Percentiles rank a stretch among this genome's conserved stretches.
Evolutionary conservation across 2,888 invertebrate species (phyloP).

Genomic region (Sminthurinus aureus): DNA sequence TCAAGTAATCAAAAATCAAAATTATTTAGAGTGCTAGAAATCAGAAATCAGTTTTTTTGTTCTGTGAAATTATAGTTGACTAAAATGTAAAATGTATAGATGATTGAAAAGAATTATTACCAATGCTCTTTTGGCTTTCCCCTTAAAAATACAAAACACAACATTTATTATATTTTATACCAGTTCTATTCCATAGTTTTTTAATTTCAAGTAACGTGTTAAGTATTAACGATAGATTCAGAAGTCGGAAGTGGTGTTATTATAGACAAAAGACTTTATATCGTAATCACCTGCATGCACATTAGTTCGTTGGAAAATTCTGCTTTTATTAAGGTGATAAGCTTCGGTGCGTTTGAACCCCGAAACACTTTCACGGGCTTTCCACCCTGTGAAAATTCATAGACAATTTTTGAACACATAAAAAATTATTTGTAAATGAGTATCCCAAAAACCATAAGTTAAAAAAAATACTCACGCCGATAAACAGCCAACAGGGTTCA

Average conservation of each 20-base stretch:
- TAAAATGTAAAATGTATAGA: not conserved
- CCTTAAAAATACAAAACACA: too few relatives aligned
- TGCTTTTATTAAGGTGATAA: constrained; percentile 45
- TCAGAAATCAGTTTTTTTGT: too few relatives aligned
- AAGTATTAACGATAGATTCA: too few relatives aligned
- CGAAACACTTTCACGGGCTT: constrained; percentile 56
- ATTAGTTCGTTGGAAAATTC: constrained; percentile 55
- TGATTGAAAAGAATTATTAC: constrained; percentile 20
- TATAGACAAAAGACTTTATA: too few relatives aligned
- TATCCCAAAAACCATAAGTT: not conserved
- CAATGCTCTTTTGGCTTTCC: constrained; percentile 43
- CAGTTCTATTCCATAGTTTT: too few relatives aligned
- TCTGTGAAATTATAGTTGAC: too few relatives aligned
- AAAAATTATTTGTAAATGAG: not conserved
- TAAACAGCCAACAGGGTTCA: constrained; percentile 57
- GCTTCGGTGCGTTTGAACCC: constrained; percentile 53
- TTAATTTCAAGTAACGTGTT: too few relatives aligned
- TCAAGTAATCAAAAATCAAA: not conserved
- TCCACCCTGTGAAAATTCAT: constrained; percentile 48
- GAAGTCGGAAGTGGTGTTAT: too few relatives aligned
- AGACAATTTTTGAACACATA: not conserved
- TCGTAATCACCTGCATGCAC: constrained; percentile 49
- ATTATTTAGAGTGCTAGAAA: not conserved
- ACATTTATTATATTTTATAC: too few relatives aligned
- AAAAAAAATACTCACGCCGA: constrained; percentile 40